Evolutionary conservation across 2,797 vertebrate genomes (phyloP).

Genomic region (Lagorchestes hirsutus): DNA sequence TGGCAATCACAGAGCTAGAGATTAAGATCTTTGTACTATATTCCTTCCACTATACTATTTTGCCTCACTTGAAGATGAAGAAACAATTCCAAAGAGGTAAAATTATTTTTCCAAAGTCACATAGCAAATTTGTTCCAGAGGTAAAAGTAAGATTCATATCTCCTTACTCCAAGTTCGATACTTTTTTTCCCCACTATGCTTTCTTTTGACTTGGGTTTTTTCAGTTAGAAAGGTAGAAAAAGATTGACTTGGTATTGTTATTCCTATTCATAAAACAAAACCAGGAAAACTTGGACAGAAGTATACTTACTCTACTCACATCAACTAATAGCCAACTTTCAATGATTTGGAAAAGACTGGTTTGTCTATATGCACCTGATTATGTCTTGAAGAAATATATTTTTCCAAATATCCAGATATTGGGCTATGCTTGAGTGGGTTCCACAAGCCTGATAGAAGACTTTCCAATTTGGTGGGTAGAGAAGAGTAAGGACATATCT

Average conservation of each 20-base stretch:
- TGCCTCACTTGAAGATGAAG: background rate
- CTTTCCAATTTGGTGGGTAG: background rate
- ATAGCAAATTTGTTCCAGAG: background rate
- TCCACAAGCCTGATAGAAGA: background rate
- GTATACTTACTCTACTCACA: background rate
- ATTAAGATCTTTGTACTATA: background rate
- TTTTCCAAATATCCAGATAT: background rate
- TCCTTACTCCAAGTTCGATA: background rate
- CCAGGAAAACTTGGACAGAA: background rate
- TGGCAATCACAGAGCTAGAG: background rate
- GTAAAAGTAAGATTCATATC: background rate
- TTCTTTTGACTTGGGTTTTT: constrained; percentile 29
- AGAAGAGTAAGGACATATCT: background rate
- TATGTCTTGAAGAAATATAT: background rate
- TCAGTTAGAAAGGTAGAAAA: constrained; percentile 42
- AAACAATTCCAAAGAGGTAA: background rate
- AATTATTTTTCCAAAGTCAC: background rate
- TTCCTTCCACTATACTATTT: background rate
- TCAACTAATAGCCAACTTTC: background rate
- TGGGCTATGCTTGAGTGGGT: background rate
- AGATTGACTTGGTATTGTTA: constrained; percentile 19
- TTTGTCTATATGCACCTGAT: background rate
- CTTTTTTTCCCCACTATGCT: background rate
- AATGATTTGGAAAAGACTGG: background rate
- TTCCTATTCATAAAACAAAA: background rate